These are phyloP conservation scores for Orchesella flavescens DNA, from an alignment of 2,888 invertebrate species.

Conservation along the genomic window DNA sequence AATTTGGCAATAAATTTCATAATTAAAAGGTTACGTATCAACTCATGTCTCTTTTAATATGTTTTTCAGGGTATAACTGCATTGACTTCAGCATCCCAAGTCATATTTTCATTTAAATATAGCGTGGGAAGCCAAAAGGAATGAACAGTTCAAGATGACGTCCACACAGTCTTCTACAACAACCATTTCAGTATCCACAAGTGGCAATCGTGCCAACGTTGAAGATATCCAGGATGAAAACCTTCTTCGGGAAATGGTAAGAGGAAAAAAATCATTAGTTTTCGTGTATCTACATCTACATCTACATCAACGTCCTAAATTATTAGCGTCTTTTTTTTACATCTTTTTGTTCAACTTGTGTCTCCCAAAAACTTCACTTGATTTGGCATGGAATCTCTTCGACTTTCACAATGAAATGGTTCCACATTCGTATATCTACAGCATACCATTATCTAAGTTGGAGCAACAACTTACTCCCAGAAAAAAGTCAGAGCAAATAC, in stretches of 20 bases:
- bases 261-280: constrained; percentile 61
- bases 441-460: too few species aligned
- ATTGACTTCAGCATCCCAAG: too few species aligned
- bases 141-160: constrained; percentile 36
- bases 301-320: neutral
- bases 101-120: too few species aligned
- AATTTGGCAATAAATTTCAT: too few species aligned
- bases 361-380: neutral
- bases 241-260: constrained; percentile 84
- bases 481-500: constrained; percentile 30
- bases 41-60: too few species aligned
- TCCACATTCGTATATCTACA: neutral
- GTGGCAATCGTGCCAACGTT: constrained; percentile 44
- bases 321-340: neutral
- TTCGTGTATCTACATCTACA: neutral
- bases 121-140: neutral
- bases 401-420: neutral
- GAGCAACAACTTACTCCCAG: constrained; percentile 26
- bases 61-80: too few species aligned
- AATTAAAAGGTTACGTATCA: too few species aligned
- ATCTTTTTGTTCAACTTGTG: neutral
- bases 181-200: constrained; percentile 50
- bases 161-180: constrained; percentile 49
- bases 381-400: neutral
- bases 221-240: constrained; percentile 83